Evolutionary conservation across 2,113 vertebrate species (phyloP), one percentile per base, ranked within the genome.

Genomic region (Chionodraco myersi): DNA sequence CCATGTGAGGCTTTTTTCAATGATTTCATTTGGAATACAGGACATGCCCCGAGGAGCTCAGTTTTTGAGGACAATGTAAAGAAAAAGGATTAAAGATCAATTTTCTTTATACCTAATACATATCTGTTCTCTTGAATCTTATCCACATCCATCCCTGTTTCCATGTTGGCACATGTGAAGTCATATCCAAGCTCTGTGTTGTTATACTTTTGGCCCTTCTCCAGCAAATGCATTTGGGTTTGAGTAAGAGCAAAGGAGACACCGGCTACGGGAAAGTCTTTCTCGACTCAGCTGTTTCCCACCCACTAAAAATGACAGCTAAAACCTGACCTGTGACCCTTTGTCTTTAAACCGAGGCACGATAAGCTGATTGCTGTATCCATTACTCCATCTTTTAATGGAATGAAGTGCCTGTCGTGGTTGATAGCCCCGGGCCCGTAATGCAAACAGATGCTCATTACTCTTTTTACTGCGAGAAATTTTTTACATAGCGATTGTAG

Each of bases 371-470:
- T 85, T 82, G 85, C 73, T 51, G 61, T 80, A 79, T 92, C 87
- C 84, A 88, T 93, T 90, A 91, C 83, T 79, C 79, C 49, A 53
- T 74, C 66, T 85, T 77, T 80, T 88, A 92, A 92, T 91, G 88
- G 86, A 92, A 90, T 78, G 58, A 75, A 83, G 89, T 76, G 75
- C 60, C 79, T 56, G 84, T 88, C 30, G 30, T 81, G 72, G 87
- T 75, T 88, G 86, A 91, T 75, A 72, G 77, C 54, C 63, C 49
- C 54, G 2, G 69, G 36, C 81, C 70, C 54, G 58, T 85, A 85
- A 90, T 90, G 84, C 83, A 93, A 92, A 89, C 86, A 91, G 74
- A 88, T 90, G 82, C 87, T 82, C 83, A 91, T 93, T 91, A 85
- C 80, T 90, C 82, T 80, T 87, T 71, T 82, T 51, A 30, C 84